Base-by-base conservation (phyloP, 2,113 vertebrate species). In the Pseudopodoces humilis region DNA sequence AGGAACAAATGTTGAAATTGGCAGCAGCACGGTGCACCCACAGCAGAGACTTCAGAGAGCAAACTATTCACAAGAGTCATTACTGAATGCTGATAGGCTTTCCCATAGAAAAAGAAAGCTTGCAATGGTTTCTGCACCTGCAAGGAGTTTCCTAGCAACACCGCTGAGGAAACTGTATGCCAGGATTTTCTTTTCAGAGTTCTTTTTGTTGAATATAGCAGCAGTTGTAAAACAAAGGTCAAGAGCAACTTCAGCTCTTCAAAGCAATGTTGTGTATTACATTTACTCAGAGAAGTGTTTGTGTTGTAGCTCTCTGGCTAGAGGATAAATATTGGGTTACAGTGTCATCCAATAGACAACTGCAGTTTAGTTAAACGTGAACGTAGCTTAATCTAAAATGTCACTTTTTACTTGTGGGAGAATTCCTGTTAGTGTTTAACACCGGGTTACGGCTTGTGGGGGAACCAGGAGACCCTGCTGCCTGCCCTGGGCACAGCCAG, bases 141-240 rank as follows among this genome's bases (percentile, higher is more conserved):
- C 75, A 78, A 74, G 69, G 63, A 56, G 94, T 96, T 93, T 70
- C 97, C 53, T 96, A 96, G 97, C 95, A 96, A 96, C 95, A 39
- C 37, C 85, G 35, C 53, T 4, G 69, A 88, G 91, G 86, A 95
- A 96, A 95, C 83, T 58, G n/a, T 60, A 63, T 31, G 88, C 82
- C 72, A 78, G 70, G 79, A 85, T 43, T 60, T 86, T 75, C 84
- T 82, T 90, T 81, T 94, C 82, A 70, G 59, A 94, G 90, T 63
- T 83, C 62, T 88, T 96, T 94, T 90, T 95, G 86, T 96, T 92
- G 86, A 92, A 70, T 67, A 25, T 44, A 75, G 85, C 69, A 88
- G 78, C 76, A 87, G 44, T 83, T 93, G 91, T 96, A 94, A 96
- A 96, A 94, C 85, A 96, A 95, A 96, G 92, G 96, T 95, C 96